These are phyloP conservation scores for Aporophyla nigra DNA, from an alignment of 2,888 invertebrate species.

Conservation along the genomic window DNA sequence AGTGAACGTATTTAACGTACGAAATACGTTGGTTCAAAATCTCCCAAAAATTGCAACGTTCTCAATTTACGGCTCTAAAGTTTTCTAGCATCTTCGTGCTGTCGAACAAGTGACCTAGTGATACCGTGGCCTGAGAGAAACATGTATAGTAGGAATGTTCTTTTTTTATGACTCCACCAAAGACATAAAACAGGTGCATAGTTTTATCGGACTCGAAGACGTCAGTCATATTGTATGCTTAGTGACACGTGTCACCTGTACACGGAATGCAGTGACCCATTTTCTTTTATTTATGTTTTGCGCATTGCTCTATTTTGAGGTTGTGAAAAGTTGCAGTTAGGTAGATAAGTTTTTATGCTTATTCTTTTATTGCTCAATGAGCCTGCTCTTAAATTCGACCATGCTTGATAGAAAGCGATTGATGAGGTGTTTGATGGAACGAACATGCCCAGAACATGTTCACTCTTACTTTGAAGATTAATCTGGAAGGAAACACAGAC, in stretches of 20 bases:
- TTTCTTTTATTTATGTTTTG: not conserved
- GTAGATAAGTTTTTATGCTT: not conserved
- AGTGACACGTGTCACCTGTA: not conserved
- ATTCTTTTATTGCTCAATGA: too few relatives aligned
- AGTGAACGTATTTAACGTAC: too few relatives aligned
- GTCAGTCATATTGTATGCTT: constrained; percentile 8
- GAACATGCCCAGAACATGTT: too few relatives aligned
- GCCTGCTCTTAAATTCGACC: too few relatives aligned
- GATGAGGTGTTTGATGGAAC: too few relatives aligned
- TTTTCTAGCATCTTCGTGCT: not conserved
- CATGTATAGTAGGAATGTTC: not conserved
- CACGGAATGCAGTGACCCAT: constrained; percentile 19
- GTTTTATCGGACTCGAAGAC: constrained; percentile 7
- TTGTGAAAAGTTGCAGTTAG: not conserved
- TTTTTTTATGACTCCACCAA: constrained; percentile 12
- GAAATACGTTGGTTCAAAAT: too few relatives aligned
- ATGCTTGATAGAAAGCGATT: too few relatives aligned
- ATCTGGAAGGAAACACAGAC: too few relatives aligned
- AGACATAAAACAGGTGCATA: constrained; percentile 22
- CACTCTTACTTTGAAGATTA: too few relatives aligned
- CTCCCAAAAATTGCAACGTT: not conserved
- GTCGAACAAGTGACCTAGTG: not conserved
- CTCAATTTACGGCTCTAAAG: not conserved
- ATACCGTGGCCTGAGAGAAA: not conserved
- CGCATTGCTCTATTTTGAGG: constrained; percentile 11